A percentile compares a stretch with the other conserved stretches of the same genome.
Evolutionary conservation across 2,888 invertebrate genomes (phyloP).

Genomic region (Epirrhoe alternata): DNA sequence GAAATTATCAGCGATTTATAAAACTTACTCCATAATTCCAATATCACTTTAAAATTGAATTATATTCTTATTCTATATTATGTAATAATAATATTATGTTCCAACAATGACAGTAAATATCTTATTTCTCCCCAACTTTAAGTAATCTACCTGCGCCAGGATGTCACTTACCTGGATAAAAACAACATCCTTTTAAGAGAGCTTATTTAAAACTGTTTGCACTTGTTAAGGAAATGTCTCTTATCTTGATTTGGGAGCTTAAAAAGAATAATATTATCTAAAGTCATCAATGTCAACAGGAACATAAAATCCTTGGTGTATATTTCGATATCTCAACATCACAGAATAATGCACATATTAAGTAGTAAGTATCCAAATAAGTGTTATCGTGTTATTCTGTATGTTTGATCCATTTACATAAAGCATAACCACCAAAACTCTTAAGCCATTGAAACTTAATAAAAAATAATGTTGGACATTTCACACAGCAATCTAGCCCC

Average conservation of each 20-base stretch:
- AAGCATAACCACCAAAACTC: no score
- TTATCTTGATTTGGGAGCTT: constrained; percentile 26
- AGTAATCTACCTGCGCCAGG: constrained; percentile 15
- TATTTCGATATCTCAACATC: no score
- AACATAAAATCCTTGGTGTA: neutral
- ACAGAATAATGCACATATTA: no score
- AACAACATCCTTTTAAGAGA: constrained; percentile 4
- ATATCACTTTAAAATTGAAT: neutral
- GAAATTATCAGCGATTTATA: no score
- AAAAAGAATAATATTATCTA: constrained; percentile 15
- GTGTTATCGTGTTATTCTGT: no score
- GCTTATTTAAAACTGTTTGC: constrained; percentile 25
- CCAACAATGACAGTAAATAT: neutral
- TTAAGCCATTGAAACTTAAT: no score
- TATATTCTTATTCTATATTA: neutral
- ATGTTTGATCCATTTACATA: no score
- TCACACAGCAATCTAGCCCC: no score
- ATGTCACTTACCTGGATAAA: constrained; percentile 18
- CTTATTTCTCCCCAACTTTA: constrained; percentile 8
- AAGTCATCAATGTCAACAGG: neutral
- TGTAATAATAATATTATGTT: neutral
- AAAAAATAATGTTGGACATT: no score
- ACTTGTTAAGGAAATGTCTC: constrained; percentile 10
- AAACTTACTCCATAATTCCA: no score
- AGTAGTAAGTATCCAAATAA: no score